Conservation (phyloP, 2,113 vertebrate species). For the Lates calcarifer region DNA sequence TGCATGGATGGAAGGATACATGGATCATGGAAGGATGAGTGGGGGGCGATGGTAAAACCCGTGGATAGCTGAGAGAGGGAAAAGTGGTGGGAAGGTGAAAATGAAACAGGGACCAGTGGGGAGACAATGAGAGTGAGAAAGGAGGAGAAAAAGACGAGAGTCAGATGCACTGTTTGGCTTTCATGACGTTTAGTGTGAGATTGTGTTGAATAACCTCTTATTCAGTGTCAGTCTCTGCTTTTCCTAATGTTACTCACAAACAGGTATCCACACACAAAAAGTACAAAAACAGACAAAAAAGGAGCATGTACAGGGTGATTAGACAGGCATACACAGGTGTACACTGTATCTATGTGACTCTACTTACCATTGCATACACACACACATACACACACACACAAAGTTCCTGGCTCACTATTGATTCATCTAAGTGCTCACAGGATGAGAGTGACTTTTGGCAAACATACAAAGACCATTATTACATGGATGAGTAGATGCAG, state of each 20-base stretch:
- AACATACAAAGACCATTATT: conserved; percentile 78
- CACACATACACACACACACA: conserved; percentile 20
- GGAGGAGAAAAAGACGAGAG: conserved; percentile 20
- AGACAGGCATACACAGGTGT: background rate
- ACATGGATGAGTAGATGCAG: conserved; percentile 47
- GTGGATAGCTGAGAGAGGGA: conserved; percentile 25
- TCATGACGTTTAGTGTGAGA: conserved; percentile 8
- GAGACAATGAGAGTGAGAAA: background rate
- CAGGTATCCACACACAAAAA: no score
- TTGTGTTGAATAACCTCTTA: conserved; percentile 13
- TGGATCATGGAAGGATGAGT: conserved; percentile 26
- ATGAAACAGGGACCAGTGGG: conserved; percentile 2
- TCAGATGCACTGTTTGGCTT: conserved; percentile 7
- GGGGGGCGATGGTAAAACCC: conserved; percentile 13
- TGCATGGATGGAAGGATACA: conserved; percentile 53
- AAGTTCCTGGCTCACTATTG: conserved; percentile 68
- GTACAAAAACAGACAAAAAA: background rate
- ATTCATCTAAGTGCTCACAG: conserved; percentile 80
- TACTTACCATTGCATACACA: conserved; percentile 13
- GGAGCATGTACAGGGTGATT: background rate
- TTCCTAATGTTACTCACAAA: conserved; percentile 16
- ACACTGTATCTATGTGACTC: conserved; percentile 14
- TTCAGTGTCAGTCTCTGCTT: conserved; percentile 34
- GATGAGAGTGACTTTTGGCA: conserved; percentile 82
- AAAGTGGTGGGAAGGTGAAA: conserved; percentile 29